Conservation (phyloP, 2,888 invertebrate species). For the Orgyia antiqua region DNA sequence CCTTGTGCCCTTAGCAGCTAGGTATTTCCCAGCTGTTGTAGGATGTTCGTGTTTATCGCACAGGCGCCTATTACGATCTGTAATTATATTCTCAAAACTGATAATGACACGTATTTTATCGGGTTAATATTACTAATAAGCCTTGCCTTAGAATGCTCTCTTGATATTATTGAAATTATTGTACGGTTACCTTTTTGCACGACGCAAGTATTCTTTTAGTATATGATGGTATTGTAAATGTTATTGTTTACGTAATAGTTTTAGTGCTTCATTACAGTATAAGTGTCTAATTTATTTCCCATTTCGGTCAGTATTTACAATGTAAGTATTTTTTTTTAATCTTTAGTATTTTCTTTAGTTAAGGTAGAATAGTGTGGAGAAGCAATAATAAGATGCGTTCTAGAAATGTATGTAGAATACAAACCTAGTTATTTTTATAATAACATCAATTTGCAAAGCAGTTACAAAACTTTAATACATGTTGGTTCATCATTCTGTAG, state of each 20-base stretch:
- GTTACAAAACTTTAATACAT: too few relatives aligned
- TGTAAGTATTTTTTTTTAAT: conserved; percentile 66
- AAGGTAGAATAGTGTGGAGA: conserved; percentile 44
- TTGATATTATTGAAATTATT: conserved; percentile 67
- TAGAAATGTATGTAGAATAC: too few relatives aligned
- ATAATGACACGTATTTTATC: conserved; percentile 35
- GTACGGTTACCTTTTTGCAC: conserved; percentile 74
- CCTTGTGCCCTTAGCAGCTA: conserved; percentile 21
- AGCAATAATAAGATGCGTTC: conserved; percentile 56
- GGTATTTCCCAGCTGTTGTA: conserved; percentile 10
- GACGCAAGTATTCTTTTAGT: conserved; percentile 75
- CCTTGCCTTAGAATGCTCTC: conserved; percentile 77
- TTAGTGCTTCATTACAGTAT: conserved; percentile 51
- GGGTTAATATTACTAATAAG: conserved; percentile 32
- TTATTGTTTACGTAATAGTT: conserved; percentile 56
- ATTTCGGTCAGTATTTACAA: conserved; percentile 76
- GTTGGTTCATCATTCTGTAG: too few relatives aligned
- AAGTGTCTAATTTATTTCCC: conserved; percentile 73
- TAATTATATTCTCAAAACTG: conserved; percentile 33
- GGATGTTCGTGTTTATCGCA: conserved; percentile 14
- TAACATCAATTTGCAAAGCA: too few relatives aligned
- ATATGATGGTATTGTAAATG: conserved; percentile 65
- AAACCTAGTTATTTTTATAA: too few relatives aligned
- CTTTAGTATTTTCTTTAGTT: conserved; percentile 53
- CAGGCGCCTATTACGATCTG: conserved; percentile 20